Evolutionary conservation across 2,797 vertebrate species (phyloP), one percentile per base, ranked within the genome.

Genomic region (Acomys russatus): DNA sequence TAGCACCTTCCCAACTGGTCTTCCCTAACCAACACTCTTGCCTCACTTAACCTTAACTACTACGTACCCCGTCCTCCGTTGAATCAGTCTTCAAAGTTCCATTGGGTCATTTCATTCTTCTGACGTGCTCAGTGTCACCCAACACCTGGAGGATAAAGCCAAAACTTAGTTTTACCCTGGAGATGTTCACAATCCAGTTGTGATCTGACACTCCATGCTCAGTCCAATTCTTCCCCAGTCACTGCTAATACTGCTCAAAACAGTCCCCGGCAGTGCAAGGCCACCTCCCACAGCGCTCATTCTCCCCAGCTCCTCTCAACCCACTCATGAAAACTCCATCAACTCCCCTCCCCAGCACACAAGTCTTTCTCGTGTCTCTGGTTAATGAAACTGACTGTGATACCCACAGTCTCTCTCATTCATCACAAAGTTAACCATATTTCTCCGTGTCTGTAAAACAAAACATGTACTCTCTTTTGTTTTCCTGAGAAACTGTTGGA

Each of bases 21-120:
- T 88, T 96, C 54, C 71, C 77, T 95, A 89, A 38, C 64, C 66
- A 18, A 44, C n/a, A 9, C 33, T 92, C 77, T 38, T 86, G 38
- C 9, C 44, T 92, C 91, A 49, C 30, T 88, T 91, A 44, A 77
- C 90, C 68, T 38, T 80, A 90, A 94, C 49, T 33, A 70, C 9
- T 18, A 74, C 9, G 61, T 3, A 94, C 11, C 4, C 63, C 20
- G 71, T 28, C 86, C 73, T 90, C 49, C 15, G 49, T 1, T 61
- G 38, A 63, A 22, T 64, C 90, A 54, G 11, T 83, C 80, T 88
- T 90, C 79, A 92, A 88, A 87, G 88, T 59, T 17, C 66, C 63
- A 59, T 73, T 9, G 28, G 4, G 5, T 10, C 90, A 92, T 63
- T 94, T 78, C 51, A 91, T 59, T 71, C 66, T 89, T n/a, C 30